phyloP scores from a whole-genome alignment of 2,888 invertebrate genomes.

The Epinotia brunnichana region DNA sequence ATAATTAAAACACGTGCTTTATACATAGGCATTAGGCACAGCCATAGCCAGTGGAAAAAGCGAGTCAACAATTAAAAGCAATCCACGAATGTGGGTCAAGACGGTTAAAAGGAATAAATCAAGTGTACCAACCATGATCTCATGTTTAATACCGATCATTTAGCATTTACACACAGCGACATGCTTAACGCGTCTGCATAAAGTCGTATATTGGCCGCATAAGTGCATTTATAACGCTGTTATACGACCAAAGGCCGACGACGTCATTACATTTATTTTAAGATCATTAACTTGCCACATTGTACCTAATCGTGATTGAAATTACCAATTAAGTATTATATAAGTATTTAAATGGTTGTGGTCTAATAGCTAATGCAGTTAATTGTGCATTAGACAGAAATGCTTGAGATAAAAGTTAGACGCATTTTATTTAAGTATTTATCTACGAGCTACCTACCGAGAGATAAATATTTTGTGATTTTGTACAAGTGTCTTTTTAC shows the following conservation, averaged over 20 bases:
- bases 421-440: conserved; percentile 21
- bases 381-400: conserved; percentile 33
- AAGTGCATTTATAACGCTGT: conserved; percentile 48
- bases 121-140: conserved; percentile 77
- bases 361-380: conserved; percentile 38
- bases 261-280: conserved; percentile 77
- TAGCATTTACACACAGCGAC: conserved; percentile 48
- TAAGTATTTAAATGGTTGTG: conserved; percentile 40
- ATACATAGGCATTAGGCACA: conserved; percentile 4
- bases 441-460: neutral
- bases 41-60: conserved; percentile 52
- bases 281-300: conserved; percentile 74
- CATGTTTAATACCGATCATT: conserved; percentile 61
- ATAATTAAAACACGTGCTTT: too few species aligned
- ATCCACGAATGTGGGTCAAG: conserved; percentile 81
- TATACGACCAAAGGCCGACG: conserved; percentile 62
- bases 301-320: conserved; percentile 68
- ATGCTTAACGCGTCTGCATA: conserved; percentile 55
- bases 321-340: conserved; percentile 49
- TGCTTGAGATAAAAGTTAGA: conserved; percentile 38
- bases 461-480: neutral
- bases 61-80: conserved; percentile 83
- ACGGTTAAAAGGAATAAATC: conserved; percentile 82
- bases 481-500: neutral
- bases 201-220: conserved; percentile 52